Conservation (phyloP, 2,888 invertebrate genomes). For the Athalia cordata region DNA sequence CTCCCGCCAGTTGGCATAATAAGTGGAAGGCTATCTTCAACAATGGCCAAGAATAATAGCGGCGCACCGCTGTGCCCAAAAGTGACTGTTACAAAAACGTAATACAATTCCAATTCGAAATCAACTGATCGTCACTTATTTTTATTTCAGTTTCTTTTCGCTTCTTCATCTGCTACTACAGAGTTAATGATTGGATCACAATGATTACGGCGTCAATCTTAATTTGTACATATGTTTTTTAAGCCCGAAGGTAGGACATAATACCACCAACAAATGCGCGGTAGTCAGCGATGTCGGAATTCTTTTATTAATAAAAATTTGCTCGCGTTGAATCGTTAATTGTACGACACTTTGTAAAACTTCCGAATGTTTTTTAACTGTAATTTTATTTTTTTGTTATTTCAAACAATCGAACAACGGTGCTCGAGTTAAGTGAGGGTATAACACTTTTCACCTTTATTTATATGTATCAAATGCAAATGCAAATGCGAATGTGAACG, state of each 20-base stretch:
- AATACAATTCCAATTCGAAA: slow-evolving; percentile 59
- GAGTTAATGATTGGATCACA: slow-evolving; percentile 65
- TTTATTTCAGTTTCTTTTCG: slow-evolving; percentile 43
- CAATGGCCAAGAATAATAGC: slow-evolving; percentile 56
- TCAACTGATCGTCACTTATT: slow-evolving; percentile 13
- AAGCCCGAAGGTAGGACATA: too few relatives aligned
- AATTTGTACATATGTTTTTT: slow-evolving; percentile 59
- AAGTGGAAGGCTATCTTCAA: slow-evolving; percentile 50
- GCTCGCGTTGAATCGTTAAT: not conserved
- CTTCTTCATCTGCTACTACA: slow-evolving; percentile 53
- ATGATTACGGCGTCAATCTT: slow-evolving; percentile 68
- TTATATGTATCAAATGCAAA: not conserved
- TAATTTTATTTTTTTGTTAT: too few relatives aligned
- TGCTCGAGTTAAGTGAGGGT: not conserved
- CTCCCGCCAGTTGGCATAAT: slow-evolving; percentile 59
- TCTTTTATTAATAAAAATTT: not conserved
- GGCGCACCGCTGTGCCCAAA: slow-evolving; percentile 61
- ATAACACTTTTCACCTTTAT: not conserved
- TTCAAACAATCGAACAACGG: too few relatives aligned
- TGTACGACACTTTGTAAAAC: not conserved
- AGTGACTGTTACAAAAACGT: slow-evolving; percentile 61
- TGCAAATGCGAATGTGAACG: not conserved
- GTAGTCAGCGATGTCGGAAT: not conserved
- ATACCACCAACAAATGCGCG: slow-evolving; percentile 1
- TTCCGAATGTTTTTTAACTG: not conserved